Conservation (phyloP, 2,113 vertebrate genomes). For the Lampris megalopsis region DNA sequence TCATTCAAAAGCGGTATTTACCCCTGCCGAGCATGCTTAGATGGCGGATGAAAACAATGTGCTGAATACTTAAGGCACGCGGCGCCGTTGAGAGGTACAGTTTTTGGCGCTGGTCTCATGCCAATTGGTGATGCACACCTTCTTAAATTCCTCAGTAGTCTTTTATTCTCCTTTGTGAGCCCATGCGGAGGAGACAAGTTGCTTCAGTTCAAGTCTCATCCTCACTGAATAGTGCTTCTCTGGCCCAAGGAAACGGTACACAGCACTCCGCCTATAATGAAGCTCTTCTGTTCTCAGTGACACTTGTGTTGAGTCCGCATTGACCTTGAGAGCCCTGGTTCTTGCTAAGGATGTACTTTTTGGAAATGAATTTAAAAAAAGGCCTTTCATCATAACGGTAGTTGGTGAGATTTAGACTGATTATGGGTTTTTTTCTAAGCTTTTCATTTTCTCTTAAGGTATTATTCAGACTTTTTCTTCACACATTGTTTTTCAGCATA, state of each 20-base stretch:
- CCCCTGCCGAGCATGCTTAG: constrained; percentile 50
- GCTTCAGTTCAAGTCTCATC: constrained; percentile 20
- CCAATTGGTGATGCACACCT: constrained; percentile 32
- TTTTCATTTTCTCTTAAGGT: no score
- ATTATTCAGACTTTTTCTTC: no score
- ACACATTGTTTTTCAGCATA: no score
- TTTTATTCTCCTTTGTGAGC: constrained; percentile 40
- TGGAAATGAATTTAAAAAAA: background rate
- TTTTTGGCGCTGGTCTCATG: constrained; percentile 61
- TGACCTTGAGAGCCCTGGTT: background rate
- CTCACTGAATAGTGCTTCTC: constrained; percentile 3
- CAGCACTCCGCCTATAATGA: background rate
- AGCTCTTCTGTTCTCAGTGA: background rate
- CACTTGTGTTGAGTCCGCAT: background rate
- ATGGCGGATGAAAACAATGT: constrained; percentile 4
- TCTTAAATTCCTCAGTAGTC: constrained; percentile 62
- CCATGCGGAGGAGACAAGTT: constrained; percentile 1
- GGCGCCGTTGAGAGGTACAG: constrained; percentile 33
- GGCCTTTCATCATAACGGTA: background rate
- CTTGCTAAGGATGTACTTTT: background rate
- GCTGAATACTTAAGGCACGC: constrained; percentile 61
- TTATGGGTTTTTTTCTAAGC: no score
- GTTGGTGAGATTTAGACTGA: background rate
- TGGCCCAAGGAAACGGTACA: constrained; percentile 11
- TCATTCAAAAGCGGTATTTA: constrained; percentile 35